Evolutionary conservation across 2,797 vertebrate species (phyloP).

Genomic region (Steatocranus sp.): DNA sequence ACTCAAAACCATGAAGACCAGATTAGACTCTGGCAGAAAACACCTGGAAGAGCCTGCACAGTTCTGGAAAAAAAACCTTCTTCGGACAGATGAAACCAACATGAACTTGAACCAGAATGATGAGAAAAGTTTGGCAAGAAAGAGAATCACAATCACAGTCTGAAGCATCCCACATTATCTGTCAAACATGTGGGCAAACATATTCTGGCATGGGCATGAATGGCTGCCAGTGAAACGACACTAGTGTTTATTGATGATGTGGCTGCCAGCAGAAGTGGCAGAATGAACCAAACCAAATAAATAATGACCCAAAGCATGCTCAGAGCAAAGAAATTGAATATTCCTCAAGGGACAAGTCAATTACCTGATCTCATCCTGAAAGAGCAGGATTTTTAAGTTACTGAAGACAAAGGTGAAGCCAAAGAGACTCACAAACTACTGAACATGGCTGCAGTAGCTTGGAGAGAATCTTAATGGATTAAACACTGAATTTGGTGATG

Average conservation of each 20-base stretch:
- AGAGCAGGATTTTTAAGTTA: not conserved
- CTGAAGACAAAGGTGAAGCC: not conserved
- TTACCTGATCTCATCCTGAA: not conserved
- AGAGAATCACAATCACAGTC: not conserved
- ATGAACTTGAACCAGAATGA: not conserved
- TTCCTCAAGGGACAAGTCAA: not conserved
- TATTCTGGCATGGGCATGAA: not conserved
- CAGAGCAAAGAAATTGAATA: not conserved
- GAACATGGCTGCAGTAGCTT: not conserved
- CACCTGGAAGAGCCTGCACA: not conserved
- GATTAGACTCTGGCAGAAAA: not conserved
- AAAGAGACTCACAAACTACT: not conserved
- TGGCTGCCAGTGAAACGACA: not conserved
- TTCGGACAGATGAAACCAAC: not conserved
- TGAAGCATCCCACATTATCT: not conserved
- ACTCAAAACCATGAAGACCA: not conserved
- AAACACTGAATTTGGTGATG: fast-evolving
- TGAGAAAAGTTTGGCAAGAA: not conserved
- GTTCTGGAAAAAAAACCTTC: not conserved
- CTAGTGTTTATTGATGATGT: not conserved
- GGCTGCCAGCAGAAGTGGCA: not conserved
- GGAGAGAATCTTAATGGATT: not conserved
- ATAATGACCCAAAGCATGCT: not conserved
- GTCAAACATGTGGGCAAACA: not conserved
- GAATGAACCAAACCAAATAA: not conserved